Conservation (phyloP, 2,797 vertebrate genomes). For the Pristis pectinata region DNA sequence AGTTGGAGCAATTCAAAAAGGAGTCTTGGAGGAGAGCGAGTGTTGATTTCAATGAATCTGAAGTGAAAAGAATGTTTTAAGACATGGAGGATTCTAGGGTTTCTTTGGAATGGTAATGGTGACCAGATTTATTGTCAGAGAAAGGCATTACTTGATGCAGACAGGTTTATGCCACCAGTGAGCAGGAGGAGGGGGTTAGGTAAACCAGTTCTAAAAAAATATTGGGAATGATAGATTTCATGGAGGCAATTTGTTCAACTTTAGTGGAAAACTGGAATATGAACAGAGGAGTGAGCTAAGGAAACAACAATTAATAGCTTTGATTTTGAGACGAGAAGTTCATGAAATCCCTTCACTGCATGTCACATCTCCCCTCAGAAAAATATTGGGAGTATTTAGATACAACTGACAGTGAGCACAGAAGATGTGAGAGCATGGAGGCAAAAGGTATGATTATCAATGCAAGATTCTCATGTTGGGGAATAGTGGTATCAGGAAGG, state of each 20-base stretch:
- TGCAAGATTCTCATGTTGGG: too few relatives aligned
- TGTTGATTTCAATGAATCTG: not conserved
- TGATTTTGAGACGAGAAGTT: not conserved
- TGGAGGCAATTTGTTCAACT: not conserved
- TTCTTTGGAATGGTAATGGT: not conserved
- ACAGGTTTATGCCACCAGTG: not conserved
- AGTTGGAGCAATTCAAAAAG: not conserved
- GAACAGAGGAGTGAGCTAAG: not conserved
- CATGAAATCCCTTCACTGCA: too few relatives aligned
- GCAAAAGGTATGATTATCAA: too few relatives aligned
- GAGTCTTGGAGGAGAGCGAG: not conserved
- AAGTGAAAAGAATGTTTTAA: not conserved
- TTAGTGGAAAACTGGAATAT: not conserved
- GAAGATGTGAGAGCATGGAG: too few relatives aligned
- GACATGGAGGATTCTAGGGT: not conserved
- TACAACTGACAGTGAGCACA: too few relatives aligned
- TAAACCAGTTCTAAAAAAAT: not conserved
- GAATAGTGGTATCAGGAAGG: too few relatives aligned
- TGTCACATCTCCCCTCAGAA: too few relatives aligned
- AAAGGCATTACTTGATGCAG: not conserved
- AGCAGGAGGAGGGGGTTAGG: not conserved
- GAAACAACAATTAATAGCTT: not conserved
- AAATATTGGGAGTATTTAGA: too few relatives aligned
- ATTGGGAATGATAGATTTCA: not conserved
- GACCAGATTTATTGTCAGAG: not conserved